These are phyloP conservation scores for Laspeyria flexula DNA, from an alignment of 2,888 invertebrate species.

Conservation along the genomic window DNA sequence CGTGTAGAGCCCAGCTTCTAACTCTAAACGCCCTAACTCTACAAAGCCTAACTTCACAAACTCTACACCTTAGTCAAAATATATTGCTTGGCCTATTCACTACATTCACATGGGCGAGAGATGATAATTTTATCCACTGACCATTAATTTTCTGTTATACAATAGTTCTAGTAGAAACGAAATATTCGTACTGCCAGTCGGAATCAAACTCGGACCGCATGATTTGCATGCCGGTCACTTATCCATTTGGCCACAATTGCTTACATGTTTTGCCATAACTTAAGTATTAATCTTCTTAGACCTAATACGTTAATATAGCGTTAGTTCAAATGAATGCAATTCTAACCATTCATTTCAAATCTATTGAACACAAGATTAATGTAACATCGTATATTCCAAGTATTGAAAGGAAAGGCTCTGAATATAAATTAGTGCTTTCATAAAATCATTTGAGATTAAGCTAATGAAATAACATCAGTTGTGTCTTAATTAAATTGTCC, in stretches of 20 bases:
- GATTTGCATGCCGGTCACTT: too few species aligned
- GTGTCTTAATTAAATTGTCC: neutral
- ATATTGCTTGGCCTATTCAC: too few species aligned
- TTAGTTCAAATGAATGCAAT: conserved; percentile 14
- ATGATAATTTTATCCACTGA: too few species aligned
- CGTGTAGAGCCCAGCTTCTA: too few species aligned
- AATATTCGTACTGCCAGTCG: too few species aligned
- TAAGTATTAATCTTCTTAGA: neutral
- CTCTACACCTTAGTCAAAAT: too few species aligned
- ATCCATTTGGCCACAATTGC: neutral
- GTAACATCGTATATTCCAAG: conserved; percentile 2
- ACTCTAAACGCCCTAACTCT: too few species aligned
- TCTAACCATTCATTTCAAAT: conserved; percentile 20
- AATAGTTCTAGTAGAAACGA: too few species aligned
- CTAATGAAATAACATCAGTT: conserved; percentile 1
- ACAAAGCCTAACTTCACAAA: too few species aligned
- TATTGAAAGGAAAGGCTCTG: conserved; percentile 19
- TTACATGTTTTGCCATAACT: neutral
- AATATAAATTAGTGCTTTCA: conserved; percentile 31
- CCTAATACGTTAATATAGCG: neutral
- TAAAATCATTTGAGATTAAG: neutral
- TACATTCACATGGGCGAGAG: too few species aligned
- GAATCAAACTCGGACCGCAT: too few species aligned
- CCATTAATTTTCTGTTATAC: too few species aligned
- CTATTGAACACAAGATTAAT: conserved; percentile 38